These are phyloP conservation scores for Pachypeltis micranthus DNA, from an alignment of 1,140 invertebrate genomes.

Conservation along the genomic window DNA sequence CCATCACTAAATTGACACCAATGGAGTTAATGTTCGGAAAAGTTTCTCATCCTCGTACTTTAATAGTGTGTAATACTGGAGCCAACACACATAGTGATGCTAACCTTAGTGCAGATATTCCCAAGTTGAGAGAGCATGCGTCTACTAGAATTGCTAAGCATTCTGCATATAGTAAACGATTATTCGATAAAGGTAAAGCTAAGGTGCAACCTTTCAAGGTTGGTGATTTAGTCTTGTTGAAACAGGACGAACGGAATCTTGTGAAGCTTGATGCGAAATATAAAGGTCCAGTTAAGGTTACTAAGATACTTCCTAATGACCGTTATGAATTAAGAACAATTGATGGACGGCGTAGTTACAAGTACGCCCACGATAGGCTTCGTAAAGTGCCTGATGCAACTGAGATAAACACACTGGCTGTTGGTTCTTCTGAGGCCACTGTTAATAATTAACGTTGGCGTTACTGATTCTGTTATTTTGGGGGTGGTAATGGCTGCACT, in stretches of 20 bases:
- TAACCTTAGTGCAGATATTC: not conserved
- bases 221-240: not conserved
- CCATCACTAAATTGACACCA: not conserved
- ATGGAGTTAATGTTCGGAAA: constrained; percentile 3
- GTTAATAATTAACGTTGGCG: not conserved
- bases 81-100: not conserved
- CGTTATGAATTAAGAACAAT: not conserved
- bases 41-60: not conserved
- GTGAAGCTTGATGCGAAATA: not conserved
- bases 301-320: constrained; percentile 2
- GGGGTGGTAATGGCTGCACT: not conserved
- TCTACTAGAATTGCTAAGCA: not conserved
- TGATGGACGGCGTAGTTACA: not conserved
- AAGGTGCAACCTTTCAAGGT: constrained; percentile 6
- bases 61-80: not conserved
- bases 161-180: not conserved
- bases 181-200: constrained; percentile 1
- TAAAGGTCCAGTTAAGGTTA: not conserved
- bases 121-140: not conserved
- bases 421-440: not conserved
- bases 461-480: not conserved
- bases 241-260: not conserved
- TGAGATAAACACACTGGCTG: not conserved
- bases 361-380: not conserved
- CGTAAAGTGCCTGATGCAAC: constrained; percentile 9